phyloP scores from a whole-genome alignment of 2,888 invertebrate genomes.

The Mayetiola destructor region DNA sequence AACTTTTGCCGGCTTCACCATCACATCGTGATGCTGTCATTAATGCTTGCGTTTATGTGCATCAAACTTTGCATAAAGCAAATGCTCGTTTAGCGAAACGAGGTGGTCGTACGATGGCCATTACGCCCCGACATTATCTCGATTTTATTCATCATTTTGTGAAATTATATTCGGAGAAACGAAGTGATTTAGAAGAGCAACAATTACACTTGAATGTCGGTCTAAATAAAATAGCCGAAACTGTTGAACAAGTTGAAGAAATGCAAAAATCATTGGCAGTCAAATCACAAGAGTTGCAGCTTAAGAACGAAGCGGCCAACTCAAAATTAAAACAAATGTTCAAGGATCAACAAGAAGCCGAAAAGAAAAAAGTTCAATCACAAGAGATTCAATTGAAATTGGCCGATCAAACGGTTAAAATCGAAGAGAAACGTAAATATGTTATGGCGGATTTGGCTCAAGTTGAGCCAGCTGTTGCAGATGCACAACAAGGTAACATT shows the following conservation, averaged over 20 bases:
- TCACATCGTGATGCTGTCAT: slow-evolving; percentile 92
- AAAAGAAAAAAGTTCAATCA: slow-evolving; percentile 95
- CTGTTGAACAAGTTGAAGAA: slow-evolving; percentile 97
- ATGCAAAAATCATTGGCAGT: slow-evolving; percentile 97
- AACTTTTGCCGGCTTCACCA: slow-evolving; percentile 56
- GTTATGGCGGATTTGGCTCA: slow-evolving; percentile 94
- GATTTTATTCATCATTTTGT: slow-evolving; percentile 99
- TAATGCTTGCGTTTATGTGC: slow-evolving; percentile 96
- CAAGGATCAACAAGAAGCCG: slow-evolving; percentile 97
- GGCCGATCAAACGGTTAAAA: slow-evolving; percentile 82
- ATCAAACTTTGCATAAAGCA: slow-evolving; percentile 91
- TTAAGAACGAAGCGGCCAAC: slow-evolving; percentile 97
- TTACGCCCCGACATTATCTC: slow-evolving; percentile 92
- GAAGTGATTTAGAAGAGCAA: slow-evolving; percentile 95
- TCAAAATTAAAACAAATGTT: slow-evolving; percentile 99
- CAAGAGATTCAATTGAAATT: slow-evolving; percentile 83
- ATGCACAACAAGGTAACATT: slow-evolving; percentile 84
- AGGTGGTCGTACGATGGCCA: slow-evolving; percentile 90
- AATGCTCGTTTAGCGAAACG: slow-evolving; percentile 81
- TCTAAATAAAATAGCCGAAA: slow-evolving; percentile 96
- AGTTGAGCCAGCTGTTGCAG: slow-evolving; percentile 97
- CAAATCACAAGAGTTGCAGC: slow-evolving; percentile 86
- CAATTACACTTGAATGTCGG: slow-evolving; percentile 98
- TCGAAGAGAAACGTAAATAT: slow-evolving; percentile 81
- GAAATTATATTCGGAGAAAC: slow-evolving; percentile 91